These are phyloP conservation scores for Apostichopus parvimensis DNA, from an alignment of 35 echinoderm and acorn worm genomes.

Conservation along the genomic window DNA sequence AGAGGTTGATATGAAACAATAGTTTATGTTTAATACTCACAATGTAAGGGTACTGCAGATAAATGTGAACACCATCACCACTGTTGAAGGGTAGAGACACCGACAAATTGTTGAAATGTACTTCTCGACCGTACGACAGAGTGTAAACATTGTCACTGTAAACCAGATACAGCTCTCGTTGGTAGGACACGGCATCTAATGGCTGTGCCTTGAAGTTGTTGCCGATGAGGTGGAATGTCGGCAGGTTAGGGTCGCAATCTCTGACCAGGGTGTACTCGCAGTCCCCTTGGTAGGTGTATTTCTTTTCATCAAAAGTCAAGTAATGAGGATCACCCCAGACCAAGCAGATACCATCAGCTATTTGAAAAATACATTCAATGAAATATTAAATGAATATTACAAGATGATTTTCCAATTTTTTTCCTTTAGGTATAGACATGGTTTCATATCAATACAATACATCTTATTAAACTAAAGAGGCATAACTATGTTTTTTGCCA, in stretches of 20 bases:
- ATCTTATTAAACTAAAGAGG: too few species aligned
- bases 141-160: slow-evolving; percentile 21
- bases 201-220: slow-evolving; percentile 59
- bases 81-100: neutral
- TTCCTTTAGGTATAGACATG: too few species aligned
- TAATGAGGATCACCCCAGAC: slow-evolving; percentile 88
- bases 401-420: too few species aligned
- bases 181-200: slow-evolving; percentile 44
- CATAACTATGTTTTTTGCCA: too few species aligned
- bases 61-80: neutral
- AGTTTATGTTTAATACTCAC: slow-evolving; percentile 11
- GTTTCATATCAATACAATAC: too few species aligned
- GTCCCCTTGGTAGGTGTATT: slow-evolving; percentile 71
- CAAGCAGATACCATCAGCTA: slow-evolving; percentile 60
- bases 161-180: slow-evolving; percentile 48
- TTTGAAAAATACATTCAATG: neutral
- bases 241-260: slow-evolving; percentile 10
- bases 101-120: slow-evolving; percentile 24
- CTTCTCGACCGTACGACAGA: slow-evolving; percentile 5
- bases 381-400: too few species aligned
- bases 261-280: slow-evolving; percentile 70
- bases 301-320: slow-evolving; percentile 60
- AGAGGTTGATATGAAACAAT: too few species aligned
- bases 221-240: slow-evolving; percentile 38
- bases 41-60: slow-evolving; percentile 8